Base-by-base conservation (phyloP, 2,113 vertebrate genomes). In the Agapornis roseicollis region DNA sequence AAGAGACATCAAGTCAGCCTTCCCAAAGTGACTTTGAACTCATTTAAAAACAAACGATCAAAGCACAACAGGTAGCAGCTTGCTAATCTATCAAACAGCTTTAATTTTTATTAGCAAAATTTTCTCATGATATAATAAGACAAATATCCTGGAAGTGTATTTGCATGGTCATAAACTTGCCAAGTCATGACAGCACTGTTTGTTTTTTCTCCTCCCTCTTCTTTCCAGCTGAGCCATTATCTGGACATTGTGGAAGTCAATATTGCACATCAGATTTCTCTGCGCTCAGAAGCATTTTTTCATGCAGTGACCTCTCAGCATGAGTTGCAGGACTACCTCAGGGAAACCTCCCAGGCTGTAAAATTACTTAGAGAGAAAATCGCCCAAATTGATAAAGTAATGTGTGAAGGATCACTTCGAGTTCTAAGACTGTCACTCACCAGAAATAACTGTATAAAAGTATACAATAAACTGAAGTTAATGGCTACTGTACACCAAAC, bases 301-400 rank as follows among this genome's bases (percentile, higher is more conserved):
- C 99, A 99, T 92, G 99, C 99, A 97, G 99, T 99, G 99, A 99
- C 99, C 83, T 99, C 99, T 55, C 99, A 99, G 97, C 99, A 99
- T 39, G 99, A 99, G 91, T 98, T 99, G 95, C 99, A 99, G 98
- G 99, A 99, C 98, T 99, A 98, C 94, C 99, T 99, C 98, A 98
- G 97, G 95, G 98, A 99, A 97, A 99, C 99, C 60, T 99, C 99
- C 91, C 98, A 97, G 69, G 99, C 99, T 79, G 99, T 99, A 88
- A 98, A 99, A 74, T 97, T 98, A 85, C 98, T 99, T 96, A 98
- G 99, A 91, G 98, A 98, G 76, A 99, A 99, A 80, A 99, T 99
- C 29, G 98, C 98, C 80, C 97, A 98, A 97, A 99, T 99, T 89
- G 98, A 99, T 96, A 98, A 98, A 87, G 98, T 99, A 41, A 98